These are phyloP conservation scores for Apistogramma diplotaenia DNA, from an alignment of 2,113 vertebrate genomes.

Conservation along the genomic window DNA sequence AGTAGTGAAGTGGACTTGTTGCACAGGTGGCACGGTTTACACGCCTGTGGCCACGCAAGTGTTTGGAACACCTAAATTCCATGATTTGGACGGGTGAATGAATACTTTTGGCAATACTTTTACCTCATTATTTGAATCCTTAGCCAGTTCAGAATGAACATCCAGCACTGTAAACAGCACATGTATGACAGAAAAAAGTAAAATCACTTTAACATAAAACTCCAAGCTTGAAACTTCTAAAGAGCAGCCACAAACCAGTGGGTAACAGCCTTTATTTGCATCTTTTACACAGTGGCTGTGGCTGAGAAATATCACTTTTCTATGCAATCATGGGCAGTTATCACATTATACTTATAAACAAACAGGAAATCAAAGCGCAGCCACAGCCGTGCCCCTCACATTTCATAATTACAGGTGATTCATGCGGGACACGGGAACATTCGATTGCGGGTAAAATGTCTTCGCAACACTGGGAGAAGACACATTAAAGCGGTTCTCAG, in stretches of 20 bases:
- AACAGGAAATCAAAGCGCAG: not conserved
- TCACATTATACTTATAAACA: not conserved
- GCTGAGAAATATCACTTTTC: not conserved
- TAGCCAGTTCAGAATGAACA: too few species aligned
- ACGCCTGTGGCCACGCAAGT: too few species aligned
- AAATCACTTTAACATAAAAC: not conserved
- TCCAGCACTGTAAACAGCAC: not conserved
- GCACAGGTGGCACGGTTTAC: too few species aligned
- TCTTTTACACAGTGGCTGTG: not conserved
- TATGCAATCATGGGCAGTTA: not conserved
- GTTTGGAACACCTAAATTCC: too few species aligned
- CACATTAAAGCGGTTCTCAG: not conserved
- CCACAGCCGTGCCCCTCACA: not conserved
- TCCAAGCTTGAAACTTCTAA: not conserved
- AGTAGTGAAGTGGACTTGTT: too few species aligned
- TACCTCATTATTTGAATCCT: too few species aligned
- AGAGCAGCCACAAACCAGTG: not conserved
- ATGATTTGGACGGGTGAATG: too few species aligned
- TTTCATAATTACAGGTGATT: not conserved
- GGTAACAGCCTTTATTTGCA: not conserved
- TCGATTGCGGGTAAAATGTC: not conserved
- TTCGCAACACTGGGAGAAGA: not conserved
- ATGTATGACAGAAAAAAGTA: not conserved
- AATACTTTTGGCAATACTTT: too few species aligned
- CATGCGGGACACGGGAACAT: not conserved